Evolutionary conservation across 2,888 invertebrate genomes (phyloP).

Genomic region (Bombylius major): DNA sequence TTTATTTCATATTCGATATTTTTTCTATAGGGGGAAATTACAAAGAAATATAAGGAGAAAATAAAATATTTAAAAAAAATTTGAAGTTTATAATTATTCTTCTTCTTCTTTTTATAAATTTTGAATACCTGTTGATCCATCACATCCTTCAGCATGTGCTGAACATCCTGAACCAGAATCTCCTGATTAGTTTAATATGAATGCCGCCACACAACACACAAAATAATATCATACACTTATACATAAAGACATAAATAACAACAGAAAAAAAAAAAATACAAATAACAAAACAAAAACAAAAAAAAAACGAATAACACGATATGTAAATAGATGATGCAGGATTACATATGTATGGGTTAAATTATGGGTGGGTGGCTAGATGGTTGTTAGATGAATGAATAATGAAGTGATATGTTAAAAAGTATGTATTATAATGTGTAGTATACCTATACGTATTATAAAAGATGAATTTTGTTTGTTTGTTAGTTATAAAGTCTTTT

Average conservation of each 20-base stretch:
- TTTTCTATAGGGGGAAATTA: too few species aligned
- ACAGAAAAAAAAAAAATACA: constrained; percentile 8
- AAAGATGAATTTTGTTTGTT: too few species aligned
- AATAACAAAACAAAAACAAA: constrained; percentile 1
- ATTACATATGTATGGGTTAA: too few species aligned
- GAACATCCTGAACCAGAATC: constrained; percentile 82
- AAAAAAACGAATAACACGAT: constrained; percentile 1
- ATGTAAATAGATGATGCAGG: background rate
- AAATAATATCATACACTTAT: constrained; percentile 26
- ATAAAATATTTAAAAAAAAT: background rate
- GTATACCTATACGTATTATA: too few species aligned
- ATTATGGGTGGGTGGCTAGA: too few species aligned
- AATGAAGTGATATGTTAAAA: too few species aligned
- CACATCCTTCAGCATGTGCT: constrained; percentile 86
- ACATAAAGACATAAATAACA: constrained; percentile 12
- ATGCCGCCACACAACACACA: constrained; percentile 49
- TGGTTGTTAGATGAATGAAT: too few species aligned
- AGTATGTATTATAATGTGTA: too few species aligned
- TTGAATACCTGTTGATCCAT: constrained; percentile 70
- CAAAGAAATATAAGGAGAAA: too few species aligned
- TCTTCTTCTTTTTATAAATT: too few species aligned
- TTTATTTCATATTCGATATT: too few species aligned
- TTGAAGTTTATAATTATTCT: background rate
- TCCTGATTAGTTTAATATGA: constrained; percentile 33
- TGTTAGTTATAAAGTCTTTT: too few species aligned